Conservation (phyloP, 2,888 invertebrate species). For the Zygothrica quintamaculata region DNA sequence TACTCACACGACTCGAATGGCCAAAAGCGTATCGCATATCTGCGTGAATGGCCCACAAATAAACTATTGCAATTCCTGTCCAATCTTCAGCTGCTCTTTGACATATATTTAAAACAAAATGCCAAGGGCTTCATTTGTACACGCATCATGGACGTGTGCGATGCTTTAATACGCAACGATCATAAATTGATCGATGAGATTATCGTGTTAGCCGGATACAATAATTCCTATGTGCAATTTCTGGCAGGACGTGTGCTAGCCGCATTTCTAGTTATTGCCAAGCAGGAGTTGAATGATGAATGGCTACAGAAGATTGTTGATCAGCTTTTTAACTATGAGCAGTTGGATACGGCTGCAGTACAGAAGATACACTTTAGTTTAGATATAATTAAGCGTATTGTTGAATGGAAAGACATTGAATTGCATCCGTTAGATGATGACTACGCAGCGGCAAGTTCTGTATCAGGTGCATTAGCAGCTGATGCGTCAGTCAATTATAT, state of each 20-base stretch:
- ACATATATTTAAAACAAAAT: conserved; percentile 93
- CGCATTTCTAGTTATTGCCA: conserved; percentile 92
- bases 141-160: conserved; percentile 91
- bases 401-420: conserved; percentile 94
- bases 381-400: conserved; percentile 93
- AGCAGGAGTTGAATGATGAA: conserved; percentile 91
- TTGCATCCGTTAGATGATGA: conserved; percentile 92
- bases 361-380: conserved; percentile 93
- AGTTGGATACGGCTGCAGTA: conserved; percentile 87
- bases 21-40: conserved; percentile 85
- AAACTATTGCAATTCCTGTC: conserved; percentile 91
- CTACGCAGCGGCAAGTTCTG: conserved; percentile 23
- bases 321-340: conserved; percentile 88
- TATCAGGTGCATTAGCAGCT: conserved; percentile 27
- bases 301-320: conserved; percentile 92
- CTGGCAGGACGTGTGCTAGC: conserved; percentile 92
- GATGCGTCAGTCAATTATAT: conserved; percentile 64
- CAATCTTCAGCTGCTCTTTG: conserved; percentile 92
- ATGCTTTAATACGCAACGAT: conserved; percentile 91
- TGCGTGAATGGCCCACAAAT: conserved; percentile 88
- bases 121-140: conserved; percentile 92
- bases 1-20: conserved; percentile 85
- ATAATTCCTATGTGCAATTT: conserved; percentile 92
- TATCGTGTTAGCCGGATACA: conserved; percentile 90
- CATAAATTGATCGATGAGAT: conserved; percentile 94